Evolutionary conservation across 2,888 invertebrate species (phyloP).

Genomic region (Exocentrus adspersus): DNA sequence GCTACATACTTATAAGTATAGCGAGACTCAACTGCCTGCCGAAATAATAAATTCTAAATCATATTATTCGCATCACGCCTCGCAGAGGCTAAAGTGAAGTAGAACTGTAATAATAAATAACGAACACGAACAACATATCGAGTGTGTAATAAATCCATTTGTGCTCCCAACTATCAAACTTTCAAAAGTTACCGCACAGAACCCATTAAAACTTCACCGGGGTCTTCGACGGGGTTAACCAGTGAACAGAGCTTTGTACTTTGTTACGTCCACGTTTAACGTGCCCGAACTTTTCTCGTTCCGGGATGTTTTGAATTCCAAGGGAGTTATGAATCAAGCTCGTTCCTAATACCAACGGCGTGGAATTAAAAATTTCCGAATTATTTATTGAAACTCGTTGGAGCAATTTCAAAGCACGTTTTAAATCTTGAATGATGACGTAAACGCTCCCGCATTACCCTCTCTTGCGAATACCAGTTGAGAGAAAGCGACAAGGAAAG

Average conservation of each 20-base stretch:
- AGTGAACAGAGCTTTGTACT: slow-evolving; percentile 5
- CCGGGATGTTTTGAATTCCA: not conserved
- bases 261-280: not conserved
- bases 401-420: too few species aligned
- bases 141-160: slow-evolving; percentile 3
- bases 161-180: not conserved
- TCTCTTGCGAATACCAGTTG: not conserved
- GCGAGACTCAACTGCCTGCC: too few species aligned
- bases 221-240: not conserved
- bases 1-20: too few species aligned
- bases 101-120: not conserved
- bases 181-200: not conserved
- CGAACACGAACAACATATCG: not conserved
- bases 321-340: not conserved
- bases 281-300: slow-evolving; percentile 2
- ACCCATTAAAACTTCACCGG: slow-evolving; percentile 8
- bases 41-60: too few species aligned
- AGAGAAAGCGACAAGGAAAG: slow-evolving; percentile 6
- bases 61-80: too few species aligned
- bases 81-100: too few species aligned
- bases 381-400: too few species aligned
- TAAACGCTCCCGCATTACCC: not conserved
- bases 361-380: too few species aligned
- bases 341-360: too few species aligned
- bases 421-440: too few species aligned